These are phyloP conservation scores for Oryzias celebensis DNA, from an alignment of 2,113 vertebrate genomes.

Conservation along the genomic window DNA sequence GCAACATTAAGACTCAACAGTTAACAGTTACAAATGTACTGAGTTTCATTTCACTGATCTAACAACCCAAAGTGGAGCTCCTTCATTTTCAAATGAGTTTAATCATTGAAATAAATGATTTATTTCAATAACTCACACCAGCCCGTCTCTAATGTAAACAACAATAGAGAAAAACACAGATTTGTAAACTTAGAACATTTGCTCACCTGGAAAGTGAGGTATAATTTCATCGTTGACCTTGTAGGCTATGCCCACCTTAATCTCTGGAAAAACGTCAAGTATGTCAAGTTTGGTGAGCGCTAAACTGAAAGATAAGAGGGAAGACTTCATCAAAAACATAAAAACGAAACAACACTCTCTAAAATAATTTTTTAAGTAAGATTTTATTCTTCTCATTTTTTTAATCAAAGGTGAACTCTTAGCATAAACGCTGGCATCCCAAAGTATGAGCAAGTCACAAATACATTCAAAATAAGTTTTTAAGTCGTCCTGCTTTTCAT, in stretches of 20 bases:
- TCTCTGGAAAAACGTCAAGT: constrained; percentile 90
- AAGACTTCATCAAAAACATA: not conserved
- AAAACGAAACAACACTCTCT: too few species aligned
- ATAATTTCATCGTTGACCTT: constrained; percentile 88
- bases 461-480: not conserved
- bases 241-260: constrained; percentile 93
- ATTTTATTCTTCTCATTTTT: not conserved
- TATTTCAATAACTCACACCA: too few species aligned
- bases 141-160: not conserved
- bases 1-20: too few species aligned
- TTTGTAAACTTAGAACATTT: not conserved
- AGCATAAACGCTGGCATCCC: too few species aligned
- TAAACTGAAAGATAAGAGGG: constrained; percentile 75
- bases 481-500: too few species aligned
- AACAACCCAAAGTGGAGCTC: too few species aligned
- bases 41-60: too few species aligned
- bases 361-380: not conserved
- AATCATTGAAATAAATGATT: too few species aligned
- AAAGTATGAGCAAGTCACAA: too few species aligned
- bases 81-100: too few species aligned
- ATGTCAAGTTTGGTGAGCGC: constrained; percentile 98
- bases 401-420: not conserved
- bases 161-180: not conserved
- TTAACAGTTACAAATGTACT: too few species aligned
- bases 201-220: constrained; percentile 96